Conservation (phyloP, 2,888 invertebrate species). For the Pocota personata region DNA sequence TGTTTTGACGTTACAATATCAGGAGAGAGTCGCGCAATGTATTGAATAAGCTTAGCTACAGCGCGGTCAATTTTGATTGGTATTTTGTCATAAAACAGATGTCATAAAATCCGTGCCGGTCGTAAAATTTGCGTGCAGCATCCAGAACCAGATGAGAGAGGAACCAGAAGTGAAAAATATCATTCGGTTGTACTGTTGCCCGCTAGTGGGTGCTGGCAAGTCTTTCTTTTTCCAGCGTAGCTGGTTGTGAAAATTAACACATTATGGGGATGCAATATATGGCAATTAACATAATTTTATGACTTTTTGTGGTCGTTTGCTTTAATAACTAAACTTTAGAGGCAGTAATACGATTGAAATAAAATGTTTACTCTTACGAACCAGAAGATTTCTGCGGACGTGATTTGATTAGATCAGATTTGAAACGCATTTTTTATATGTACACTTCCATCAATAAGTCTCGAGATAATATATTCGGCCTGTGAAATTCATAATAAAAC, state of each 20-base stretch:
- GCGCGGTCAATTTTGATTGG: slow-evolving; percentile 31
- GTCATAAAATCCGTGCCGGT: slow-evolving; percentile 46
- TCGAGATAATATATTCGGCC: too few relatives aligned
- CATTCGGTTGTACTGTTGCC: background rate
- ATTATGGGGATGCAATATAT: slow-evolving; percentile 6
- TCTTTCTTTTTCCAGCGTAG: background rate
- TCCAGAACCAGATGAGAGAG: background rate
- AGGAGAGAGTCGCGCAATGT: background rate
- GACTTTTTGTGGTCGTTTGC: background rate
- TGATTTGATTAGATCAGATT: background rate
- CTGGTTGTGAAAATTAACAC: background rate
- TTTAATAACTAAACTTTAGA: background rate
- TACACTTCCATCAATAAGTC: too few relatives aligned
- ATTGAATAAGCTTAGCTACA: background rate
- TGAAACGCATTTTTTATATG: too few relatives aligned
- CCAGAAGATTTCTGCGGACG: background rate
- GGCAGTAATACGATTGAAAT: background rate
- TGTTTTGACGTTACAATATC: slow-evolving; percentile 36
- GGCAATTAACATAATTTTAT: slow-evolving; percentile 13
- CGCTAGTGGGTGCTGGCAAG: background rate
- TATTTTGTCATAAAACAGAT: slow-evolving; percentile 22
- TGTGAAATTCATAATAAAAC: too few relatives aligned
- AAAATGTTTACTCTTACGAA: background rate
- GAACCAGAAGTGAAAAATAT: background rate
- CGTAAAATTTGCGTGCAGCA: slow-evolving; percentile 24